These are phyloP conservation scores for Paguma larvata DNA, from an alignment of 2,797 vertebrate genomes.

Conservation along the genomic window DNA sequence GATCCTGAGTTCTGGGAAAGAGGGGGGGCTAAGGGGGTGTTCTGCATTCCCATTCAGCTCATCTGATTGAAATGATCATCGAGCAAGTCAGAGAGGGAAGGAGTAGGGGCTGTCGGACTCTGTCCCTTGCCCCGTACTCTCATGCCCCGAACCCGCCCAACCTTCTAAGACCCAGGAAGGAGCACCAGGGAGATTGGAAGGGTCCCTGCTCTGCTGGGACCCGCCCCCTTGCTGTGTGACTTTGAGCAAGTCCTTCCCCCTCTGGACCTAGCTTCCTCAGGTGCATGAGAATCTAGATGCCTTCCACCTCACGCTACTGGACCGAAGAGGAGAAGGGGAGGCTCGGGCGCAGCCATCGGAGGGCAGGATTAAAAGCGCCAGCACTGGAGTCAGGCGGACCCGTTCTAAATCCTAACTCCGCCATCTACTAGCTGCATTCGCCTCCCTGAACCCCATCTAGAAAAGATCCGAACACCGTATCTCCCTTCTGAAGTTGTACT, in stretches of 20 bases:
- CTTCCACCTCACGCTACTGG: background rate
- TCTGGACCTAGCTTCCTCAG: background rate
- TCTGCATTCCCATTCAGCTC: background rate
- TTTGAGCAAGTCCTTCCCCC: background rate
- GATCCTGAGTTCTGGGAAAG: background rate
- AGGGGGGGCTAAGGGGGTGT: too few species aligned
- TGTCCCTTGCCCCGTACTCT: fast-evolving
- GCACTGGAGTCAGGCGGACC: background rate
- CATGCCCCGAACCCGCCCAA: background rate
- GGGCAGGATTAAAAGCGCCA: background rate
- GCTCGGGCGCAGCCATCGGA: background rate
- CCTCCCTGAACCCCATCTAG: background rate
- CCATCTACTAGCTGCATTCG: background rate
- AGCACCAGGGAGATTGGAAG: background rate
- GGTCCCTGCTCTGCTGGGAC: background rate
- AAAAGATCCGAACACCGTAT: background rate
- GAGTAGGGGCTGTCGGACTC: background rate
- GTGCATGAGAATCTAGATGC: background rate
- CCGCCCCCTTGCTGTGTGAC: background rate
- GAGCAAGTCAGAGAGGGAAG: background rate
- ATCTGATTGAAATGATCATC: background rate
- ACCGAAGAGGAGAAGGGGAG: background rate
- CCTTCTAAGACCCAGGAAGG: background rate
- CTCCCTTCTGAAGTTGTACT: background rate
- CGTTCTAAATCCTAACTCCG: background rate